Percentiles rank a stretch among this genome's conserved stretches.
phyloP scores from a whole-genome alignment of 1,140 invertebrate species.

The Nasonia giraulti region DNA sequence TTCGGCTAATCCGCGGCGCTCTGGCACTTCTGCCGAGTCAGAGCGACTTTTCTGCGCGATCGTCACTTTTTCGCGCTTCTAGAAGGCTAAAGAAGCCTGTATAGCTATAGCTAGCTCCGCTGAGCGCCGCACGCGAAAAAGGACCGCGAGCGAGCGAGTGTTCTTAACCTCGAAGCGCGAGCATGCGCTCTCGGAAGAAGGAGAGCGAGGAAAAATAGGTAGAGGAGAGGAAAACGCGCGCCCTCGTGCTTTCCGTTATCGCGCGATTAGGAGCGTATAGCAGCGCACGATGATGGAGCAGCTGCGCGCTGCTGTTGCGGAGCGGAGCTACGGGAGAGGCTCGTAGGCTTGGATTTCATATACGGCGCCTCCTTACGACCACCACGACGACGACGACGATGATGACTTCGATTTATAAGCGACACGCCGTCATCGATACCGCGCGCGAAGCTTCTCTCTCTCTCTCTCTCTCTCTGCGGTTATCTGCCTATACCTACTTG shows the following conservation, averaged over 20 bases:
- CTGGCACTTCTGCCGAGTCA: conserved; percentile 9
- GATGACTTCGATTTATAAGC: neutral
- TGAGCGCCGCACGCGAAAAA: neutral
- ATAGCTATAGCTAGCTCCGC: no score
- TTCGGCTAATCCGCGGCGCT: conserved; percentile 37
- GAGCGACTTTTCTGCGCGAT: neutral
- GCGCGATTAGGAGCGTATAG: conserved; percentile 24
- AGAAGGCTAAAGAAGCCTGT: neutral
- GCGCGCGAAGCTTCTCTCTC: neutral
- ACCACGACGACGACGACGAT: neutral
- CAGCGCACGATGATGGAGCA: neutral
- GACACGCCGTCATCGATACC: no score
- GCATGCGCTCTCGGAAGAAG: neutral
- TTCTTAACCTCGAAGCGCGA: conserved; percentile 4
- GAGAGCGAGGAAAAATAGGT: conserved; percentile 1
- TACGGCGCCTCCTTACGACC: neutral
- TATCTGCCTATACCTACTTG: neutral
- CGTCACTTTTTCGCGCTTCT: neutral
- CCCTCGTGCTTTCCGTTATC: conserved; percentile 37
- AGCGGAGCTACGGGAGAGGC: neutral
- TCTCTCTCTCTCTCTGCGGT: no score
- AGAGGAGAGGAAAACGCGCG: neutral
- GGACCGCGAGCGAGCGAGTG: neutral
- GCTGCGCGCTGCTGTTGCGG: neutral
- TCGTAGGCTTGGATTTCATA: neutral